A percentile compares a stretch with the other conserved stretches of the same genome.
Evolutionary conservation across 1,140 invertebrate genomes (phyloP).

Genomic region (Heliconius hermathena): DNA sequence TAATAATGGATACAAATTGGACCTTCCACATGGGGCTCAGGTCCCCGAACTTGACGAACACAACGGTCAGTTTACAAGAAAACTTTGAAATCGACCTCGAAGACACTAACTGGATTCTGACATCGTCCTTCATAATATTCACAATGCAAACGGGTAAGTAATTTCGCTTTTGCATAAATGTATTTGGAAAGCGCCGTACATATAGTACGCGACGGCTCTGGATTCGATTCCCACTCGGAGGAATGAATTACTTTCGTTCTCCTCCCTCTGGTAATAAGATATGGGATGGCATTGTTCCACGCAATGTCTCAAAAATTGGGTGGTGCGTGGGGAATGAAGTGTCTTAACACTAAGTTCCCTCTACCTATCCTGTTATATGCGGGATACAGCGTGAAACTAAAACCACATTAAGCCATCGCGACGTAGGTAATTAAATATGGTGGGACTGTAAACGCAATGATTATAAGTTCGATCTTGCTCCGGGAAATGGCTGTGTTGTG

Average conservation of each 20-base stretch:
- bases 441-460: no score
- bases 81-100: slow-evolving; percentile 85
- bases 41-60: slow-evolving; percentile 72
- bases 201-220: neutral
- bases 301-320: no score
- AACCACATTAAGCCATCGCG: neutral
- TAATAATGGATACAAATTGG: slow-evolving; percentile 65
- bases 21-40: slow-evolving; percentile 53
- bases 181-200: neutral
- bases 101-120: slow-evolving; percentile 96
- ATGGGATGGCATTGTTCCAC: no score
- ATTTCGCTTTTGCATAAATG: neutral
- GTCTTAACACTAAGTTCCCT: neutral
- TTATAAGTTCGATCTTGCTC: no score
- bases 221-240: neutral
- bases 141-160: slow-evolving; percentile 96
- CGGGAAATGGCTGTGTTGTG: no score
- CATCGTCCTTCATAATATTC: slow-evolving; percentile 97
- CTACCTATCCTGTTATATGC: neutral
- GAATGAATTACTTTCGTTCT: no score
- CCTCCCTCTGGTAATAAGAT: no score
- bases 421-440: no score
- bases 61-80: slow-evolving; percentile 67
- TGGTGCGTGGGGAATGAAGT: no score
- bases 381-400: neutral